phyloP scores from a whole-genome alignment of 37 sponge, comb jelly and placozoan species.

The Trichoplax adhaerens region DNA sequence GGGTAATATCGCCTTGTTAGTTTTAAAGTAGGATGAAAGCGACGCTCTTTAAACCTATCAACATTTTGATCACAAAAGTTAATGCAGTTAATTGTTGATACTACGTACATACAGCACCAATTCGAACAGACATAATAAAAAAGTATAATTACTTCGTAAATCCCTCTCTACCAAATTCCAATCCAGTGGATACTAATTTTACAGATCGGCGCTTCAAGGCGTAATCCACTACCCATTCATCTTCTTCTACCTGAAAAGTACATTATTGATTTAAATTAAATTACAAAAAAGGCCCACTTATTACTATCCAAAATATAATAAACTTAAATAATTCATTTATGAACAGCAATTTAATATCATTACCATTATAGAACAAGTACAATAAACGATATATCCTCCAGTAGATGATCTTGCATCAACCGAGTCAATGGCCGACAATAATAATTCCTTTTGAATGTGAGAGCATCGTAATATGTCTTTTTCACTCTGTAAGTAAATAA shows the following conservation, averaged over 20 bases:
- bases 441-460: constrained; percentile 82
- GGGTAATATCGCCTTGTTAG: constrained; percentile 76
- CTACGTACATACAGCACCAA: too few species aligned
- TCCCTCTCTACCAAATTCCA: constrained; percentile 78
- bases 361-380: constrained; percentile 79
- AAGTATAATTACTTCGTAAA: constrained; percentile 24
- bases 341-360: neutral
- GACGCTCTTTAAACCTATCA: constrained; percentile 49
- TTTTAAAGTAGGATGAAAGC: constrained; percentile 77
- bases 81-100: neutral
- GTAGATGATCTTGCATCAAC: constrained; percentile 59
- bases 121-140: too few species aligned
- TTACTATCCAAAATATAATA: neutral
- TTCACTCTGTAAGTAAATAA: constrained; percentile 6
- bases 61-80: neutral
- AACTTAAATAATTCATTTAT: neutral
- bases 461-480: constrained; percentile 64
- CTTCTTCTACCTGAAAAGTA: constrained; percentile 48
- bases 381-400: constrained; percentile 88
- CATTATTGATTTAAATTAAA: neutral
- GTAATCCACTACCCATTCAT: constrained; percentile 90
- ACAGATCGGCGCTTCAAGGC: constrained; percentile 73
- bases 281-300: neutral
- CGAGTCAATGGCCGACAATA: constrained; percentile 90
- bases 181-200: constrained; percentile 73